phyloP scores from a whole-genome alignment of 2,888 invertebrate species.

The Mythimna albipuncta region DNA sequence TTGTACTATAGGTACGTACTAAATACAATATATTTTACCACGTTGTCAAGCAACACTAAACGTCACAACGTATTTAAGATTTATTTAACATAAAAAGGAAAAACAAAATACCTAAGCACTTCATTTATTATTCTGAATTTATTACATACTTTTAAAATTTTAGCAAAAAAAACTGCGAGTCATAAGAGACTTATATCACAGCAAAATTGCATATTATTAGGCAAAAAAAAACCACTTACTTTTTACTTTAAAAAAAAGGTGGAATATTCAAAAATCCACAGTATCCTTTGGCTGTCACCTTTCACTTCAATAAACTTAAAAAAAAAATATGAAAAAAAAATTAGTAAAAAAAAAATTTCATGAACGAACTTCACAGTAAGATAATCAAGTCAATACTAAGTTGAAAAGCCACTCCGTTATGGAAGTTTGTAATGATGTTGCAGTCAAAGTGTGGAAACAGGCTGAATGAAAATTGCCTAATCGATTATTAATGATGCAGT shows the following conservation, averaged over 20 bases:
- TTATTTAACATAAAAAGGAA: too few relatives aligned
- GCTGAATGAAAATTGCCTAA: conserved; percentile 28
- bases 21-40: too few relatives aligned
- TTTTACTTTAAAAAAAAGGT: neutral
- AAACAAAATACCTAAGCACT: neutral
- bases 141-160: neutral
- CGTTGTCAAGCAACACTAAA: too few relatives aligned
- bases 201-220: neutral
- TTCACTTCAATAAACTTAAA: neutral
- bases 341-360: neutral
- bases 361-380: conserved; percentile 23
- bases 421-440: conserved; percentile 30
- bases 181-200: neutral
- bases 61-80: neutral
- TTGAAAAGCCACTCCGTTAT: conserved; percentile 15
- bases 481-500: neutral
- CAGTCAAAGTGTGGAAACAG: conserved; percentile 36
- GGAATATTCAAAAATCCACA: neutral
- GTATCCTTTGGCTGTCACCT: conserved; percentile 22
- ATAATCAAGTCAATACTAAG: conserved; percentile 38
- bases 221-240: neutral
- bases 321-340: neutral
- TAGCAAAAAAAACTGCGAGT: neutral
- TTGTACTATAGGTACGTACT: too few relatives aligned
- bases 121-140: neutral